A percentile compares a stretch with the other conserved stretches of the same genome.
Conservation (phyloP, 2,797 vertebrate genomes). For the Chelidonichthys spinosus region DNA sequence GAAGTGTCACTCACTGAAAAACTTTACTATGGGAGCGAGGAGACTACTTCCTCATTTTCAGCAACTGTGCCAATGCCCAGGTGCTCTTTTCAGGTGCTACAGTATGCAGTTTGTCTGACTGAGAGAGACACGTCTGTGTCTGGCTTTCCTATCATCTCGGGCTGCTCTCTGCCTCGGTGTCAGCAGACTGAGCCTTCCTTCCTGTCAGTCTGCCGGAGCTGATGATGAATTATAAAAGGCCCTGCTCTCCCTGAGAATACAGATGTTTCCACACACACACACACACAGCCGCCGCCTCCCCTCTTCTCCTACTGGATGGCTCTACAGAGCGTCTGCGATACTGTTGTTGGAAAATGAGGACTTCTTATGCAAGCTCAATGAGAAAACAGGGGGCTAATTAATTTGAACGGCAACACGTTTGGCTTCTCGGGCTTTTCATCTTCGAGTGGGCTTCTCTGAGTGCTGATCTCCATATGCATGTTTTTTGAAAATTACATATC, state of each 20-base stretch:
- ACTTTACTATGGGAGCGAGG: slow-evolving; percentile 58
- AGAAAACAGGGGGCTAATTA: slow-evolving; percentile 69
- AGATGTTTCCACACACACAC: slow-evolving; percentile 69
- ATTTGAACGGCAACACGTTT: slow-evolving; percentile 66
- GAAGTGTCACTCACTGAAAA: slow-evolving; percentile 73
- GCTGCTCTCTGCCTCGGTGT: slow-evolving; percentile 76
- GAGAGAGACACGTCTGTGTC: slow-evolving; percentile 74
- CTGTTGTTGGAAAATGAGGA: slow-evolving; percentile 53
- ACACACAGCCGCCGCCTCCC: slow-evolving; percentile 10
- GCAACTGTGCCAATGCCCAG: slow-evolving; percentile 68
- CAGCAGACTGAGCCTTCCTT: slow-evolving; percentile 75
- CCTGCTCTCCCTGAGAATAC: slow-evolving; percentile 77
- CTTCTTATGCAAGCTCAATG: slow-evolving; percentile 62
- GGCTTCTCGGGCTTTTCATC: slow-evolving; percentile 66
- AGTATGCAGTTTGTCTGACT: slow-evolving; percentile 76
- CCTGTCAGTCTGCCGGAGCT: slow-evolving; percentile 79
- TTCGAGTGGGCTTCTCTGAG: slow-evolving; percentile 51
- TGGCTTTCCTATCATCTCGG: slow-evolving; percentile 70
- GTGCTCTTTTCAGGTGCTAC: slow-evolving; percentile 73
- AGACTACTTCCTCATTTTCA: slow-evolving; percentile 66
- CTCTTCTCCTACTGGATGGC: slow-evolving; percentile 15
- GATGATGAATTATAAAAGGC: slow-evolving; percentile 83
- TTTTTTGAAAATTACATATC: slow-evolving; percentile 46
- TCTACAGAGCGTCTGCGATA: slow-evolving; percentile 38
- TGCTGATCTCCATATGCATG: slow-evolving; percentile 57